phyloP scores from a whole-genome alignment of 2,888 invertebrate genomes.

The Dione juno region DNA sequence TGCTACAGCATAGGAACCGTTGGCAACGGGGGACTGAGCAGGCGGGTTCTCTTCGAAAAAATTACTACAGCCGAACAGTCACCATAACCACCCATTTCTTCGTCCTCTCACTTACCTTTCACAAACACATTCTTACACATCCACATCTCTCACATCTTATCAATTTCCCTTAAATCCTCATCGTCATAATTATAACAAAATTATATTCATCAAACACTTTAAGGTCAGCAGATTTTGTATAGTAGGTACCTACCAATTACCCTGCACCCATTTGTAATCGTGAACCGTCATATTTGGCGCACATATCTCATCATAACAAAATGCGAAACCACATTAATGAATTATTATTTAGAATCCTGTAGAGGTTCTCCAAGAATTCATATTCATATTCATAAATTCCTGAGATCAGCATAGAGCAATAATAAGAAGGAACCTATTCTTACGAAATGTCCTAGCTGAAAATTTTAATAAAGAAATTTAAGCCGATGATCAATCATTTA shows the following conservation, averaged over 20 bases:
- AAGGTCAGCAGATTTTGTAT: constrained; percentile 22
- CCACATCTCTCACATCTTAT: background rate
- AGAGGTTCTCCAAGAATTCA: too few relatives aligned
- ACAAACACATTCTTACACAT: background rate
- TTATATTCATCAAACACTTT: background rate
- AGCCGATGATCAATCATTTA: background rate
- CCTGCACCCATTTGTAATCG: constrained; percentile 25
- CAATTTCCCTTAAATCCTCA: background rate
- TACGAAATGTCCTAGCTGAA: constrained; percentile 20
- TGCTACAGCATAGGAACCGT: background rate
- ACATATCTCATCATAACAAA: constrained; percentile 31
- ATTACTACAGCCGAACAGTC: background rate
- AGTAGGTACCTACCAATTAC: constrained; percentile 15
- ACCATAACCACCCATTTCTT: background rate
- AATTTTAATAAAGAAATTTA: constrained; percentile 26
- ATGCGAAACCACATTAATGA: constrained; percentile 28
- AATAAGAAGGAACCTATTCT: constrained; percentile 36
- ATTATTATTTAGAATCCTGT: constrained; percentile 35
- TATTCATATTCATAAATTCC: too few relatives aligned
- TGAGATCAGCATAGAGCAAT: constrained; percentile 46
- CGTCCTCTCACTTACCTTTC: background rate
- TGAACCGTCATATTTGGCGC: constrained; percentile 34
- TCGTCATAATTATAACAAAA: too few relatives aligned
- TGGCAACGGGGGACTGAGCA: background rate
- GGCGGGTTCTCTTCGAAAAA: constrained; percentile 1